Evolutionary conservation across 2,113 vertebrate genomes (phyloP).

Genomic region (Chaetops frenatus): DNA sequence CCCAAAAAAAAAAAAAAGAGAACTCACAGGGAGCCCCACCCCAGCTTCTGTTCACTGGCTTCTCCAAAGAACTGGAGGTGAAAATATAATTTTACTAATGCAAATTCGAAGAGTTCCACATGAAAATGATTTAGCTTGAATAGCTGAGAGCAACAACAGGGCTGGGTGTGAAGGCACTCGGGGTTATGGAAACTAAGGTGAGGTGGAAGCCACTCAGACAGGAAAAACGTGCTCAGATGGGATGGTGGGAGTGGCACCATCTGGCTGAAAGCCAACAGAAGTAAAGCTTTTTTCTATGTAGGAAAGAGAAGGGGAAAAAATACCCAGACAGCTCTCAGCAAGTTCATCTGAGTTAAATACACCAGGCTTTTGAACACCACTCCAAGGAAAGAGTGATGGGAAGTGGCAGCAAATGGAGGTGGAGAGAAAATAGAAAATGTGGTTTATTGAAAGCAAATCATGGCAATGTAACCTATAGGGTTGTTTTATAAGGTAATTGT

Average conservation of each 20-base stretch:
- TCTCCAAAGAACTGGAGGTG: neutral
- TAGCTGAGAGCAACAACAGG: neutral
- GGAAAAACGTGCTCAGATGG: neutral
- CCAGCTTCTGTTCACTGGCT: neutral
- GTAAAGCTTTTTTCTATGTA: neutral
- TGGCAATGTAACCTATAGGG: neutral
- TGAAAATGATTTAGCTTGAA: neutral
- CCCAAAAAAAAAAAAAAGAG: neutral
- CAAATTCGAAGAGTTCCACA: neutral
- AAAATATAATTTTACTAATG: neutral
- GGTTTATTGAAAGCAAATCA: neutral
- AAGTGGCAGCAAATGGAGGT: neutral
- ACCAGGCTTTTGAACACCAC: neutral
- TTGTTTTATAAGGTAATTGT: neutral
- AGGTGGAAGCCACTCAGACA: neutral
- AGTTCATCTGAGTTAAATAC: neutral
- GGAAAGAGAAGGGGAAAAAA: neutral
- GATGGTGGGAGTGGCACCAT: constrained; percentile 18
- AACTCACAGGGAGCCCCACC: neutral
- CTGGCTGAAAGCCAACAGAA: constrained; percentile 3
- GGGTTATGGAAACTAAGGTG: neutral
- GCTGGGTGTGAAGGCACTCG: neutral
- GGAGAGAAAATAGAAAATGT: neutral
- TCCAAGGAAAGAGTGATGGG: neutral
- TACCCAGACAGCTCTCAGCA: neutral